These are phyloP conservation scores for Chlorops oryzae DNA, from an alignment of 1,140 invertebrate species.

Conservation along the genomic window DNA sequence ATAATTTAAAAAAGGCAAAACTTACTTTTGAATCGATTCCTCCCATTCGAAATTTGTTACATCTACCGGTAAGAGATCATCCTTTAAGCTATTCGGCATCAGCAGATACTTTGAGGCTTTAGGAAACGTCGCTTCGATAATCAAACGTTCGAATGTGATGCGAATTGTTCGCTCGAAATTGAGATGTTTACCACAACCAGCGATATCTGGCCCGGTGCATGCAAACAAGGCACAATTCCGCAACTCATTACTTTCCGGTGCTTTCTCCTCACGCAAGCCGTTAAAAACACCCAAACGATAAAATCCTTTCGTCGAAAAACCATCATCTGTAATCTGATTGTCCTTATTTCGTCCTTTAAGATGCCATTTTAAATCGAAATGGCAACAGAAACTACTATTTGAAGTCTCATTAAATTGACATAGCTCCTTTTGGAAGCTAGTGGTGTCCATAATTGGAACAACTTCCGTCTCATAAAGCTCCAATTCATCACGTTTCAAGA, in stretches of 20 bases:
- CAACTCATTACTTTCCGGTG: slow-evolving; percentile 24
- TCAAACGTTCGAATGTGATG: slow-evolving; percentile 19
- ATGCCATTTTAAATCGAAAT: slow-evolving; percentile 26
- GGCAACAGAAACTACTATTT: slow-evolving; percentile 36
- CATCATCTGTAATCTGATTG: background rate
- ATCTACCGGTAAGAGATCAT: slow-evolving; percentile 26
- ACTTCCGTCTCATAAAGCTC: slow-evolving; percentile 21
- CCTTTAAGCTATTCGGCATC: slow-evolving; percentile 24
- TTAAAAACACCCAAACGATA: slow-evolving; percentile 33
- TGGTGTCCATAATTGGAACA: background rate
- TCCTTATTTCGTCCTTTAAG: slow-evolving; percentile 14
- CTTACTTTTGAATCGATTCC: slow-evolving; percentile 2
- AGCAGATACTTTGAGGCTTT: slow-evolving; percentile 20
- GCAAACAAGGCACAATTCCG: slow-evolving; percentile 31
- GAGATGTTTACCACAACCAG: slow-evolving; percentile 25
- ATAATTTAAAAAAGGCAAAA: background rate
- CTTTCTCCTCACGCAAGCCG: slow-evolving; percentile 29
- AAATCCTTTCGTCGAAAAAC: no score
- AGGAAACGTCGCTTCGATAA: slow-evolving; percentile 21
- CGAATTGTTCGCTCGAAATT: background rate
- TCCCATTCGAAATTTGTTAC: slow-evolving; percentile 27
- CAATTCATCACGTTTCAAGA: slow-evolving; percentile 28
- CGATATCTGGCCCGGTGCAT: slow-evolving; percentile 24
- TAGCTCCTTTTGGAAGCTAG: slow-evolving; percentile 3
- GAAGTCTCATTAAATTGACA: background rate